Base-by-base conservation (phyloP, 2,113 vertebrate genomes). In the Tragelaphus imberbis region DNA sequence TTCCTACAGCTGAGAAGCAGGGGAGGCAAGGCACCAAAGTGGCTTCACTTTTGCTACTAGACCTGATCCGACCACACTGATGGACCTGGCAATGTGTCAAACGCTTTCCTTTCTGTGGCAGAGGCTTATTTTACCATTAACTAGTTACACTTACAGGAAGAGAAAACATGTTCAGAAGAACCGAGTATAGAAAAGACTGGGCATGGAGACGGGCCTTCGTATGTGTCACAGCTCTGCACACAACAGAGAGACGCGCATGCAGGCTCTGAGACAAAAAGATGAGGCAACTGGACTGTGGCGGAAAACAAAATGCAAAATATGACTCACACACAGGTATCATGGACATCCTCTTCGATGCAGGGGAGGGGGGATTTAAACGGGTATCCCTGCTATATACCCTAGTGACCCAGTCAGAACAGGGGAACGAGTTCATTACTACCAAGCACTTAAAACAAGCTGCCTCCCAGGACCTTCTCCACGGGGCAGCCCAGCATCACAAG, bases 261-360 rank as follows among this genome's bases (percentile, higher is more conserved):
- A 30, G 6, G 40, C 47, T 23, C 27, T 44, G 33, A 85, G 63
- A 90, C 0, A 2, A 90, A 92, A 80, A 51, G 58, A 40, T 4
- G 58, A 36, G 47, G 36, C 16, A 27, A 51, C 9, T 58, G 28
- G 13, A 40, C 10, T 28, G 3, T 36, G 44, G 40, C 6, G 5
- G 87, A 84, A 82, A 87, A 44, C 15, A 68, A 79, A 77, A 84
- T 6, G 10, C 65, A 44, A 15, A 58, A 49, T 49, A 44, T 23
- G 30, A 77, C 30, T 14, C 11, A 6, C 12, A 55, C 61, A 36
- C 6, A 9, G 0, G 7, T 1, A n/a, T 7, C 49, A 1, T 13
- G 40, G 55, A 10, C 68, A 71, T 40, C n/a, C 9, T 71, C 44
- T 0, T 0, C 6, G 4, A 15, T 19, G 27, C 11, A 80, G 25